These are phyloP conservation scores for Etheostoma spectabile DNA, from an alignment of 2,113 vertebrate genomes.

Conservation along the genomic window DNA sequence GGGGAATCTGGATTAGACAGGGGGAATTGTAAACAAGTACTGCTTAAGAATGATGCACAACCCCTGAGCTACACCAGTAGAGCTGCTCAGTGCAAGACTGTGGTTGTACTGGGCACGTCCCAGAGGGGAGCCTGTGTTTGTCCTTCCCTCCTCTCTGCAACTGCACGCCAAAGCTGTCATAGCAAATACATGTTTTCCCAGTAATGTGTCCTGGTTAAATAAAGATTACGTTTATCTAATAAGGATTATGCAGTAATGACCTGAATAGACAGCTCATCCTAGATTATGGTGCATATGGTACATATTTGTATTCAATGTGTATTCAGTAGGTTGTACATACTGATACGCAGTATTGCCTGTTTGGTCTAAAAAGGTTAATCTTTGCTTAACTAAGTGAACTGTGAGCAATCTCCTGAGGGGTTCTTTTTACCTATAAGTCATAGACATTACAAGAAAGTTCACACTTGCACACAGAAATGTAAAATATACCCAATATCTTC, in stretches of 20 bases:
- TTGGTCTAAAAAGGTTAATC: constrained; percentile 29
- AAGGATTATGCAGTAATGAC: constrained; percentile 58
- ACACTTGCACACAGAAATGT: constrained; percentile 18
- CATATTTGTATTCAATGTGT: constrained; percentile 41
- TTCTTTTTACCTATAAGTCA: constrained; percentile 27
- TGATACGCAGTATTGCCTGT: constrained; percentile 29
- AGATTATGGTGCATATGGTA: constrained; percentile 45
- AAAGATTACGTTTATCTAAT: constrained; percentile 62
- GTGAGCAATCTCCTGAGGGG: not conserved
- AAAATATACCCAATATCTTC: constrained; percentile 46
- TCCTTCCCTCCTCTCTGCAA: constrained; percentile 36
- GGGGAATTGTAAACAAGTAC: constrained; percentile 34
- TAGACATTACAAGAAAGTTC: constrained; percentile 15
- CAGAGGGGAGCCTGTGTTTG: constrained; percentile 45
- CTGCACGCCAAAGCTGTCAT: constrained; percentile 53
- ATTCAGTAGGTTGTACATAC: constrained; percentile 22
- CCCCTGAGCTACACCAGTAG: constrained; percentile 37
- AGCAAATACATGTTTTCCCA: constrained; percentile 55
- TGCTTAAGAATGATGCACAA: constrained; percentile 44
- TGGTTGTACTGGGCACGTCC: constrained; percentile 47
- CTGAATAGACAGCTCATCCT: constrained; percentile 41
- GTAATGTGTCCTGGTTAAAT: constrained; percentile 52
- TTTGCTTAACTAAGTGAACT: constrained; percentile 12
- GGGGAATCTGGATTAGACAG: constrained; percentile 17
- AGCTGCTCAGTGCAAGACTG: constrained; percentile 43